A percentile compares a stretch with the other conserved stretches of the same genome.
phyloP scores from a whole-genome alignment of 2,797 vertebrate genomes.

The Presbytis comata region DNA sequence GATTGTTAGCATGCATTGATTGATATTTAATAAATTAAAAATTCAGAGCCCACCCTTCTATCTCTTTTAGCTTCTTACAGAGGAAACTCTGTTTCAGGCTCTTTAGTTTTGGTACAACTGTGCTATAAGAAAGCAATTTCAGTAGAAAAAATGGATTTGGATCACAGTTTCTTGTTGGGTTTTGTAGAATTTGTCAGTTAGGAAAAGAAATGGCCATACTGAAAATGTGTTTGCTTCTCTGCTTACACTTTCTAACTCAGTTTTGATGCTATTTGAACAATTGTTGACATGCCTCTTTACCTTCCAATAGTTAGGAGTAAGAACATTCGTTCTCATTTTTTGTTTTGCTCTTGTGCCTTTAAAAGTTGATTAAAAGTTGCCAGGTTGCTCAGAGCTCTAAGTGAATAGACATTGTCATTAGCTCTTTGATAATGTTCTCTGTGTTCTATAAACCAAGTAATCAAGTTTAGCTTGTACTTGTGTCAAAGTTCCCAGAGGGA shows the following conservation, averaged over 20 bases:
- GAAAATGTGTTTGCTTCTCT: conserved; percentile 64
- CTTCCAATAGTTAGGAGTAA: neutral
- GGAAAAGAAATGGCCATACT: conserved; percentile 29
- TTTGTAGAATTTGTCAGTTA: conserved; percentile 60
- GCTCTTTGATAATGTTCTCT: conserved; percentile 56
- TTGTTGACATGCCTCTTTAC: neutral
- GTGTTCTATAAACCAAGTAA: conserved; percentile 68
- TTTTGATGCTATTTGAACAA: conserved; percentile 52
- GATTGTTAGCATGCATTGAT: conserved; percentile 7
- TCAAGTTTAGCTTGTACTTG: conserved; percentile 65
- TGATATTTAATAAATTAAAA: conserved; percentile 41
- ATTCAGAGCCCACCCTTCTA: neutral
- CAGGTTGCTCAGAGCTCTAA: conserved; percentile 56
- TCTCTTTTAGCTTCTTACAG: conserved; percentile 39
- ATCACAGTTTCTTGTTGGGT: conserved; percentile 61
- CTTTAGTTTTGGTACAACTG: conserved; percentile 29
- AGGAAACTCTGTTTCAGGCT: conserved; percentile 53
- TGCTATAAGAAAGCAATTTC: conserved; percentile 68
- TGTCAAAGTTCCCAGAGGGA: conserved; percentile 38
- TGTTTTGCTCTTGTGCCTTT: conserved; percentile 62
- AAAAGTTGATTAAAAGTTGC: conserved; percentile 70
- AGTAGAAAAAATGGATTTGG: conserved; percentile 73
- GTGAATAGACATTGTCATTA: conserved; percentile 54
- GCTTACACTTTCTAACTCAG: conserved; percentile 44
- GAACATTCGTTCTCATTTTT: conserved; percentile 57